Percentiles rank a stretch among this genome's conserved stretches.
These are phyloP conservation scores for Trichonephila inaurata DNA, from an alignment of 1,140 invertebrate genomes.

Conservation along the genomic window DNA sequence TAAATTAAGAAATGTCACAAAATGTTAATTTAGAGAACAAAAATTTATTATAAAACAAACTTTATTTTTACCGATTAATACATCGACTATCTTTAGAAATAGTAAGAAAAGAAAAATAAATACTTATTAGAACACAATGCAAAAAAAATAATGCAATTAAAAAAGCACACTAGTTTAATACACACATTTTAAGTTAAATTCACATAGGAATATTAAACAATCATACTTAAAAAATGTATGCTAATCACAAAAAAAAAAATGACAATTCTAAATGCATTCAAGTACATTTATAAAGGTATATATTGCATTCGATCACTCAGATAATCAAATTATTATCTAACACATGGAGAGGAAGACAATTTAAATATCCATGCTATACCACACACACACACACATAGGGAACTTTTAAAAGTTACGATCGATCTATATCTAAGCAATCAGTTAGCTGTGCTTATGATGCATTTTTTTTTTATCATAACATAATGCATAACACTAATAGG, in stretches of 20 bases:
- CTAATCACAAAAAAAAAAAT: background rate
- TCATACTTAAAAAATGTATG: background rate
- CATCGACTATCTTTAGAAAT: background rate
- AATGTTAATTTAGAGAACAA: too few species aligned
- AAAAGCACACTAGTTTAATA: background rate
- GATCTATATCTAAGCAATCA: background rate
- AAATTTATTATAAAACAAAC: background rate
- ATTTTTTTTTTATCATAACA: background rate
- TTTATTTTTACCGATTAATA: background rate
- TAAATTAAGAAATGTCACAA: too few species aligned
- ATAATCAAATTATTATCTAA: constrained; percentile 1
- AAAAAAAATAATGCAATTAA: background rate
- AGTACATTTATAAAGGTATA: background rate
- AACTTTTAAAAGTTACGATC: background rate
- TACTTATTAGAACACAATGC: background rate
- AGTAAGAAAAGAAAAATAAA: background rate
- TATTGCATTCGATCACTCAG: background rate
- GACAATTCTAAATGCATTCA: background rate
- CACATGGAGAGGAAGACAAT: constrained; percentile 13
- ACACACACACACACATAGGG: background rate
- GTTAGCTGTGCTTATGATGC: background rate
- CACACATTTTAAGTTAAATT: background rate
- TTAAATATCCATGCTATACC: background rate
- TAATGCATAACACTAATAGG: background rate
- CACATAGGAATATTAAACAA: background rate